Evolutionary conservation across 2,113 vertebrate species (phyloP).

Genomic region (Illadopsis cleaveri): DNA sequence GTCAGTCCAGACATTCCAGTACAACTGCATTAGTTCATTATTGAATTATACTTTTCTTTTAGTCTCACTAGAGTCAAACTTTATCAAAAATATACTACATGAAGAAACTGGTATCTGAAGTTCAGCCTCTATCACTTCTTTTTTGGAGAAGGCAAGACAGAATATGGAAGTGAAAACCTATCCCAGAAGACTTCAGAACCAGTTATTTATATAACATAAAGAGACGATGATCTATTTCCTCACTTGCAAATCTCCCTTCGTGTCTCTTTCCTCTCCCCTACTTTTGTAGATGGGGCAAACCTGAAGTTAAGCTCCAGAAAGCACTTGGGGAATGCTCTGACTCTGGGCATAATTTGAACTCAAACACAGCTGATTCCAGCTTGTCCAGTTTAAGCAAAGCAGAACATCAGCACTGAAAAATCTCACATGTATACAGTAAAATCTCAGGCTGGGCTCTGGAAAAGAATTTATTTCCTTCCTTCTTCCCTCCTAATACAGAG

Average conservation of each 20-base stretch:
- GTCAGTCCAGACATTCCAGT: neutral
- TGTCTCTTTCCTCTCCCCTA: neutral
- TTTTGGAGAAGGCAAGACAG: neutral
- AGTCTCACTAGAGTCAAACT: neutral
- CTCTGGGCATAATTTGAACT: neutral
- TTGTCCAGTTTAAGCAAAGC: neutral
- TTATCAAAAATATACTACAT: neutral
- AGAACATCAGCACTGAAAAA: neutral
- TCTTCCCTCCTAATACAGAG: neutral
- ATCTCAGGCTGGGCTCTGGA: neutral
- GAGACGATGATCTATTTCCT: neutral
- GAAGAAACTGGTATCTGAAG: neutral
- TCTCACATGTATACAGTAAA: neutral
- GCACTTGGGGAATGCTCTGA: neutral
- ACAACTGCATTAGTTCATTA: neutral
- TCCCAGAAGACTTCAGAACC: neutral
- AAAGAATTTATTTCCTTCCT: neutral
- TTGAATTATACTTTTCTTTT: neutral
- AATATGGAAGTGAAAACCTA: neutral
- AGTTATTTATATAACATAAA: neutral
- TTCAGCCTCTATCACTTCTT: neutral
- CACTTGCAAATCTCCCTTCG: neutral
- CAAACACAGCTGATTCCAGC: neutral
- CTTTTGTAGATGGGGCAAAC: neutral
- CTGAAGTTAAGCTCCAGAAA: neutral